Evolutionary conservation across 2,888 invertebrate genomes (phyloP).

Genomic region (Coelinius sp.): DNA sequence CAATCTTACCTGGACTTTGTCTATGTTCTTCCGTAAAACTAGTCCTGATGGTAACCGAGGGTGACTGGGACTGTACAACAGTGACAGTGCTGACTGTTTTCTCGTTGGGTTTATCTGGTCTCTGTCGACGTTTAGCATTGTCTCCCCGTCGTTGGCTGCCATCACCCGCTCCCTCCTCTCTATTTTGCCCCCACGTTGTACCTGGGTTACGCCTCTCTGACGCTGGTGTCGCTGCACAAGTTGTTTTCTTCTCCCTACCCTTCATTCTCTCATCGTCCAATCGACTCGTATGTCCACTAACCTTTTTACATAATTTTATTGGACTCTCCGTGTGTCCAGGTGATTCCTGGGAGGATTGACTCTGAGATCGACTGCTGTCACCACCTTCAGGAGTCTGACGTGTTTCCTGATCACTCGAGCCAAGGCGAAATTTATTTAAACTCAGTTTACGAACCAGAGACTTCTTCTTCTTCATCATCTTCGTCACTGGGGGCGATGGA

Average conservation of each 20-base stretch:
- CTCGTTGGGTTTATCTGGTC: constrained; percentile 48
- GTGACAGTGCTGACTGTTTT: constrained; percentile 57
- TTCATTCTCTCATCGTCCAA: constrained; percentile 15
- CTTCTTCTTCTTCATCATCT: constrained; percentile 58
- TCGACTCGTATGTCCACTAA: constrained; percentile 14
- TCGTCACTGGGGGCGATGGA: constrained; percentile 48
- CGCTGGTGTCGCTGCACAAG: constrained; percentile 26
- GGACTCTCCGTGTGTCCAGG: constrained; percentile 56
- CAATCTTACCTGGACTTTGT: constrained; percentile 20
- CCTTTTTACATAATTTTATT: constrained; percentile 25
- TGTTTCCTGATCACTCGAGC: constrained; percentile 50
- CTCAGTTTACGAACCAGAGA: constrained; percentile 63
- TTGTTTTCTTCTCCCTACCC: constrained; percentile 28
- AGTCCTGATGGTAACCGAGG: constrained; percentile 61
- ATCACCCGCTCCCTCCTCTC: constrained; percentile 52
- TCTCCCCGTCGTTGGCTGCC: constrained; percentile 42
- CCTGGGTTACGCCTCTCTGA: constrained; percentile 38
- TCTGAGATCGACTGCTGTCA: constrained; percentile 62
- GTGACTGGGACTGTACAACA: constrained; percentile 60
- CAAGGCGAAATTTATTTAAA: constrained; percentile 61
- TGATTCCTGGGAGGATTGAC: constrained; percentile 66
- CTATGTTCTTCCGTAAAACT: constrained; percentile 42
- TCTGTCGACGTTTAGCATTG: constrained; percentile 41
- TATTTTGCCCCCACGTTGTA: constrained; percentile 44
- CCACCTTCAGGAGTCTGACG: constrained; percentile 64